Evolutionary conservation across 2,888 invertebrate genomes (phyloP), one percentile per base, ranked within the genome.

Genomic region (Philaethria dido): DNA sequence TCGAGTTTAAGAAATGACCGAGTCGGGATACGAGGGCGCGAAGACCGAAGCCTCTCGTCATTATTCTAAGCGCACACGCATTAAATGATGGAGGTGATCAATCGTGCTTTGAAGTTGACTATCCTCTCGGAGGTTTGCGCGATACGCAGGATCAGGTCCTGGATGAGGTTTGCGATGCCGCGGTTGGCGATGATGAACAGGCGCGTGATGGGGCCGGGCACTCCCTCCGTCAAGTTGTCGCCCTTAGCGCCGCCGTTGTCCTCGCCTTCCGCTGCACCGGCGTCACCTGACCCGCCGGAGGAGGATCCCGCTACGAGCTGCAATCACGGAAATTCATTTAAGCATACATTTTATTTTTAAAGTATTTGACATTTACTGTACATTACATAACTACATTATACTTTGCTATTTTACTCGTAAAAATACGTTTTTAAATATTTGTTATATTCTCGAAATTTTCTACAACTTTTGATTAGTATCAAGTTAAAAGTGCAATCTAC

Each of bases 51-150:
- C 73, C 77, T 72, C 75, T 70, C 75, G 74, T 69, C 66, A 68
- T 82, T 88, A 85, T 80, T 84, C 87, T 86, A 88, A 76, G 79
- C 75, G 78, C 81, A 69, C 61, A 75, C 83, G 77, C 84, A 73
- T 94, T 97, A 97, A 92, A 97, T 97, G 90, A 97, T 95, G 78
- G 97, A 96, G 81, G 97, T 97, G 89, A 97, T 96, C 83, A 97
- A 94, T 93, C 97, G 95, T 86, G 97, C 97, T 94, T 97, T 97
- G 95, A 97, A 97, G 95, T 97, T 97, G 83, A 97, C 97, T 93
- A 97, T 95, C 90, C 96, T 95, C 92, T 97, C 97, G 86, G 97
- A 97, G 85, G 97, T 97, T 89, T 97, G 97, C 69, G 97, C 97
- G 87, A 97, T 94, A 88, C 97, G 97, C 85, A 97, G 94, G 89